Conservation (phyloP, 2,113 vertebrate genomes). For the Erythrolamprus reginae region DNA sequence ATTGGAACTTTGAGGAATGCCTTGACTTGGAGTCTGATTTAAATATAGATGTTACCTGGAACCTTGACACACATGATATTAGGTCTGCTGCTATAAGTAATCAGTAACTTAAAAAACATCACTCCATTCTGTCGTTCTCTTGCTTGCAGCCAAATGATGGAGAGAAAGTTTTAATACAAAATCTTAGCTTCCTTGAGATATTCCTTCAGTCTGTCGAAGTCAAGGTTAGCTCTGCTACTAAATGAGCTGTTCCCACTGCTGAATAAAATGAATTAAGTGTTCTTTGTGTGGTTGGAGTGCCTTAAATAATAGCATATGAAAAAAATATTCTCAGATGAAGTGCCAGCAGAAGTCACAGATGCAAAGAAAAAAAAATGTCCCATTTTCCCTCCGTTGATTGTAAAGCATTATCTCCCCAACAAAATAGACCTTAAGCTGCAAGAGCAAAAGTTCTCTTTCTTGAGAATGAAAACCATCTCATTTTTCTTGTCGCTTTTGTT, state of each 20-base stretch:
- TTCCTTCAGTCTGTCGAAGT: neutral
- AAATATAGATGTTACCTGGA: too few species aligned
- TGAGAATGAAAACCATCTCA: neutral
- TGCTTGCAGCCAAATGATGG: neutral
- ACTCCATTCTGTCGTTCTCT: neutral
- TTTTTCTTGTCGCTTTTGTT: neutral
- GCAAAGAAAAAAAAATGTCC: neutral
- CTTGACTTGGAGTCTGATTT: too few species aligned
- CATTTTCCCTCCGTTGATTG: neutral
- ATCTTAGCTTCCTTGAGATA: neutral
- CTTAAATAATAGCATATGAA: neutral
- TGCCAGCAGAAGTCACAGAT: neutral
- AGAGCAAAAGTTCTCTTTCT: neutral
- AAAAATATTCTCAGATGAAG: slow-evolving; percentile 13
- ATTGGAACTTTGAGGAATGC: too few species aligned
- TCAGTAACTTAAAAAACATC: neutral
- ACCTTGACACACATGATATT: too few species aligned
- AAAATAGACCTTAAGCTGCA: neutral
- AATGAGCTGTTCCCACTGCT: neutral
- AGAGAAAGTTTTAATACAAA: neutral
- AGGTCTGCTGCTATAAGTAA: neutral
- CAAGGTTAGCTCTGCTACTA: neutral
- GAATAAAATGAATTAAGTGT: neutral
- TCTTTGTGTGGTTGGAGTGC: neutral
- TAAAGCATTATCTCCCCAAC: neutral